phyloP scores from a whole-genome alignment of 2,888 invertebrate genomes.

The Hedya salicella region DNA sequence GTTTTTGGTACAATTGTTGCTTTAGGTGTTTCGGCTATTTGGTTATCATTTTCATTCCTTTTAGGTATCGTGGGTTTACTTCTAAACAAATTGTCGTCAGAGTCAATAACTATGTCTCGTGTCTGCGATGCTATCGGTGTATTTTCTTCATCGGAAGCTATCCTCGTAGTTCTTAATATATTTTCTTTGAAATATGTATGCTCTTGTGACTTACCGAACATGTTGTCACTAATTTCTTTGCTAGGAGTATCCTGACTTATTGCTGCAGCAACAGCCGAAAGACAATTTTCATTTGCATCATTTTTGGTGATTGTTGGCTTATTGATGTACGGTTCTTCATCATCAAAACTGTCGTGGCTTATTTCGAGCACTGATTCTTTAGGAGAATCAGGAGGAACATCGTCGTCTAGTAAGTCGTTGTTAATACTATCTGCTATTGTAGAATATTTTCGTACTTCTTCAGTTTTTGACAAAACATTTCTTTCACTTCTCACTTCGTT shows the following conservation, averaged over 20 bases:
- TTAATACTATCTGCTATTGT: slow-evolving; percentile 28
- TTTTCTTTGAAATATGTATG: neutral
- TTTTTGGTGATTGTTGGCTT: neutral
- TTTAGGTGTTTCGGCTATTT: neutral
- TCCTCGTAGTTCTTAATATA: slow-evolving; percentile 35
- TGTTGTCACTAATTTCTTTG: neutral
- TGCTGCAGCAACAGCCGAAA: neutral
- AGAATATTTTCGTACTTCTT: slow-evolving; percentile 11
- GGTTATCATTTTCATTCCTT: neutral
- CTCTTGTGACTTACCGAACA: slow-evolving; percentile 31
- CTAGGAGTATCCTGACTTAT: neutral
- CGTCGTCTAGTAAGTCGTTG: slow-evolving; percentile 13
- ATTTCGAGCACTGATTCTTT: slow-evolving; percentile 19
- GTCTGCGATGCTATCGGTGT: neutral
- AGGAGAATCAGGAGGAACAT: slow-evolving; percentile 5
- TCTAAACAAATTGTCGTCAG: slow-evolving; percentile 28
- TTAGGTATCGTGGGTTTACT: slow-evolving; percentile 1
- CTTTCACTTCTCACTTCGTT: neutral
- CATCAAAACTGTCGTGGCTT: slow-evolving; percentile 18
- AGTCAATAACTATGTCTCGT: slow-evolving; percentile 6
- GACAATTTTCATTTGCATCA: neutral
- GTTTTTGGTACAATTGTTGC: neutral
- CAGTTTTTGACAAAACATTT: slow-evolving; percentile 3
- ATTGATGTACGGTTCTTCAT: neutral
- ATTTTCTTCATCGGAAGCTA: slow-evolving; percentile 22